phyloP scores from a whole-genome alignment of 2,113 vertebrate species.

The Semicossyphus pulcher region DNA sequence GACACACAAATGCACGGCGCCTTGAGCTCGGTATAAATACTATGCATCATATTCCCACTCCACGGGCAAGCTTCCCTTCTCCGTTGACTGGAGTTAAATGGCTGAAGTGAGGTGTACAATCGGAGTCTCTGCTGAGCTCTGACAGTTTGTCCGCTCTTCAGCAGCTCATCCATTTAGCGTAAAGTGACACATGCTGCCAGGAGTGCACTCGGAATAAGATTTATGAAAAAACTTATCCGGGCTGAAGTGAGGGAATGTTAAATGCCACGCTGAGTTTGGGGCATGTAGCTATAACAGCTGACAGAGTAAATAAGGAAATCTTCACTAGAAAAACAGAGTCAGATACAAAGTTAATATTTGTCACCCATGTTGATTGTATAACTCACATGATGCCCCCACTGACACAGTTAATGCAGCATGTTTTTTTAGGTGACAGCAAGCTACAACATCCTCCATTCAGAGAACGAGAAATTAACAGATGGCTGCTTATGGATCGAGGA shows the following conservation, averaged over 20 bases:
- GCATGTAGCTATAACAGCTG: not conserved
- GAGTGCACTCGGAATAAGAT: conserved; percentile 67
- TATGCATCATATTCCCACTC: conserved; percentile 77
- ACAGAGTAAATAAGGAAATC: conserved; percentile 6
- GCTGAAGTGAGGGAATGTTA: conserved; percentile 45
- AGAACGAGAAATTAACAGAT: conserved; percentile 62
- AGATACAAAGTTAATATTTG: not conserved
- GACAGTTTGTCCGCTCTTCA: conserved; percentile 75
- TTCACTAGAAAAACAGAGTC: not conserved
- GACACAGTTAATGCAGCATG: not conserved
- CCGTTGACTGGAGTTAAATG: conserved; percentile 74
- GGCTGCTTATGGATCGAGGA: conserved; percentile 38
- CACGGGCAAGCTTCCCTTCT: conserved; percentile 66
- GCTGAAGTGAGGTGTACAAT: conserved; percentile 72
- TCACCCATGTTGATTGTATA: not conserved
- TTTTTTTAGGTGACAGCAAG: conserved; percentile 13
- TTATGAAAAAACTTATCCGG: conserved; percentile 64
- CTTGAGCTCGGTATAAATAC: conserved; percentile 70
- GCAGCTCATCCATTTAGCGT: conserved; percentile 72
- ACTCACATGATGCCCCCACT: not conserved
- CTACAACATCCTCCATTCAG: conserved; percentile 3
- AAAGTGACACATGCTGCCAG: conserved; percentile 67
- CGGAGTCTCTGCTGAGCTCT: conserved; percentile 52
- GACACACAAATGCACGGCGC: conserved; percentile 48
- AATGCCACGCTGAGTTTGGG: conserved; percentile 37